These are phyloP conservation scores for Petrocephalus microphthalmus DNA, from an alignment of 2,113 vertebrate species.

Conservation along the genomic window DNA sequence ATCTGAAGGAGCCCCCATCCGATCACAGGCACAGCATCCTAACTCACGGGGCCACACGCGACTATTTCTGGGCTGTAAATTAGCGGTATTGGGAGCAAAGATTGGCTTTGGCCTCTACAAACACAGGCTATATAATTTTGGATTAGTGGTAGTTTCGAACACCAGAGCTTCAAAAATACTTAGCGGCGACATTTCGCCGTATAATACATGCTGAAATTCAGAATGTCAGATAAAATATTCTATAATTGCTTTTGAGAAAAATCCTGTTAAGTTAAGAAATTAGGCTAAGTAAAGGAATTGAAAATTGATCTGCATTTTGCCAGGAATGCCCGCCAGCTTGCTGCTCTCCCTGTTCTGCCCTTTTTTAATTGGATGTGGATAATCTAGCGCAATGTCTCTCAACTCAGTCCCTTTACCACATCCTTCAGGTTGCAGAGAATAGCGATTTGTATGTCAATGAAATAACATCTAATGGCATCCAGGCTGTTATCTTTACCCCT, in stretches of 20 bases:
- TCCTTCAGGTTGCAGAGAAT: background rate
- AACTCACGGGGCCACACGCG: background rate
- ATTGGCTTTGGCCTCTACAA: background rate
- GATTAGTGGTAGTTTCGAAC: background rate
- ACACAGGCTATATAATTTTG: background rate
- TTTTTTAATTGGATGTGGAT: background rate
- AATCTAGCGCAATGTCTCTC: background rate
- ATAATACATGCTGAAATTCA: background rate
- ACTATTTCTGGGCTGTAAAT: background rate
- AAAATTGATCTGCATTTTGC: background rate
- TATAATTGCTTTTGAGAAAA: background rate
- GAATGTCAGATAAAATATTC: background rate
- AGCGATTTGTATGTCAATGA: background rate
- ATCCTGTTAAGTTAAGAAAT: background rate
- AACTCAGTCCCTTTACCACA: background rate
- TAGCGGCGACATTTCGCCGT: background rate
- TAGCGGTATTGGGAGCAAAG: background rate
- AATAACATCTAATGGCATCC: background rate
- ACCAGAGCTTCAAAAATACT: background rate
- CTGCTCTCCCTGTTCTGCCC: background rate
- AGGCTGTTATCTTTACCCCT: background rate
- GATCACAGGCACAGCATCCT: background rate
- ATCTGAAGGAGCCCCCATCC: background rate
- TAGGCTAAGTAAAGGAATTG: background rate
- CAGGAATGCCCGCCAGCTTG: background rate